These are phyloP conservation scores for Muscicapa comitata DNA, from an alignment of 2,797 vertebrate genomes.

Conservation along the genomic window DNA sequence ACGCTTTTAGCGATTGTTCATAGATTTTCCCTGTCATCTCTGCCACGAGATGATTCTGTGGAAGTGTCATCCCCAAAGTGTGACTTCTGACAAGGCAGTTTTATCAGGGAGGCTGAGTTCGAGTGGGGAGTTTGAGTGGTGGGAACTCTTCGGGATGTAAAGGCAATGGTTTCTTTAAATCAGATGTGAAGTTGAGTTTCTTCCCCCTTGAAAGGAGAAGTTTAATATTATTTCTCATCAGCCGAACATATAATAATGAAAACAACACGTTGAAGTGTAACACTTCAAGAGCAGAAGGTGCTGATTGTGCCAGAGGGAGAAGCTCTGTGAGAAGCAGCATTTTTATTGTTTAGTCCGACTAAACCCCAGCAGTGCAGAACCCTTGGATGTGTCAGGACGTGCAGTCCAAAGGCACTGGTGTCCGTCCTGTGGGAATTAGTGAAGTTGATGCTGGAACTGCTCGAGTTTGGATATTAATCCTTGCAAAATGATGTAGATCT, in stretches of 20 bases:
- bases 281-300: background rate
- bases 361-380: background rate
- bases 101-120: background rate
- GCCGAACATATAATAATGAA: fast-evolving
- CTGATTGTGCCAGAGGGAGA: background rate
- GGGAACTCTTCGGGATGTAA: background rate
- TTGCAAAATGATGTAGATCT: background rate
- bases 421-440: background rate
- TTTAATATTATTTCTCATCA: background rate
- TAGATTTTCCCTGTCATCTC: fast-evolving
- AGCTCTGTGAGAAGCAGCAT: background rate
- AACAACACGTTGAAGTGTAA: background rate
- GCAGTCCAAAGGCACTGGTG: background rate
- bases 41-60: background rate
- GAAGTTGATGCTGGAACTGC: background rate
- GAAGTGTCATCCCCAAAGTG: background rate
- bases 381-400: background rate
- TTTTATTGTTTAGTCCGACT: background rate
- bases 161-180: background rate
- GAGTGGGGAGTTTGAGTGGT: background rate
- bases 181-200: background rate
- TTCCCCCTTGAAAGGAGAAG: background rate
- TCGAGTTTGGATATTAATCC: background rate
- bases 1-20: fast-evolving
- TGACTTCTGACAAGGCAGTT: background rate